Conservation (phyloP, 2,888 invertebrate genomes). For the Aricia artaxerxes region DNA sequence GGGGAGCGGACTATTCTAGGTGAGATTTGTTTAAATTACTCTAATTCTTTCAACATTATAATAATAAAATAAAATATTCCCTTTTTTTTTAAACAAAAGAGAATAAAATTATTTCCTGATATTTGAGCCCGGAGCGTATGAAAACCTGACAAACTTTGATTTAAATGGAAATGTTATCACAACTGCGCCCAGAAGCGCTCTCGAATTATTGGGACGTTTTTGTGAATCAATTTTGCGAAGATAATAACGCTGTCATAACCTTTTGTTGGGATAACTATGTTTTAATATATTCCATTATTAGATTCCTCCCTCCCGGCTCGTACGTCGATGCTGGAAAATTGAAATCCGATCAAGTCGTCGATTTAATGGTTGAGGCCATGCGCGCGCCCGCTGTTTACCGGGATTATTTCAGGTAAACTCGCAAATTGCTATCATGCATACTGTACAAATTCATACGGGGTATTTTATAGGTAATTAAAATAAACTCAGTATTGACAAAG, state of each 20-base stretch:
- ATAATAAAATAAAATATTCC: neutral
- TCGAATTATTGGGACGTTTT: neutral
- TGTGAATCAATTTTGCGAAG: constrained; percentile 19
- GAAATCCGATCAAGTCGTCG: constrained; percentile 49
- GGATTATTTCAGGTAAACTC: constrained; percentile 57
- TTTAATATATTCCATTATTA: constrained; percentile 39
- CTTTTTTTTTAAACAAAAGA: neutral
- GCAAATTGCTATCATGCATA: constrained; percentile 5
- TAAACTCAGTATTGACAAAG: too few species aligned
- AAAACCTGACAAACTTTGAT: neutral
- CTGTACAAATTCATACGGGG: neutral
- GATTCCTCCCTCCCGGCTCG: constrained; percentile 64
- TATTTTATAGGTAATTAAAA: neutral
- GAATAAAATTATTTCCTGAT: neutral
- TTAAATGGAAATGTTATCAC: constrained; percentile 8
- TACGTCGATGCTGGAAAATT: constrained; percentile 57
- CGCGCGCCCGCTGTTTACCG: constrained; percentile 49
- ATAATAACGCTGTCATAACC: constrained; percentile 20
- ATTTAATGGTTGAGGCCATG: constrained; percentile 52
- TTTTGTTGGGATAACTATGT: constrained; percentile 28
- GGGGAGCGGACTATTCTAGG: constrained; percentile 83
- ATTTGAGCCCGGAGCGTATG: neutral
- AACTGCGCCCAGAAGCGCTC: neutral
- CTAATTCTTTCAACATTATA: neutral
- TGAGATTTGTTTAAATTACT: constrained; percentile 40